phyloP scores from a whole-genome alignment of 2,888 invertebrate species.

The Harpalus rufipes region DNA sequence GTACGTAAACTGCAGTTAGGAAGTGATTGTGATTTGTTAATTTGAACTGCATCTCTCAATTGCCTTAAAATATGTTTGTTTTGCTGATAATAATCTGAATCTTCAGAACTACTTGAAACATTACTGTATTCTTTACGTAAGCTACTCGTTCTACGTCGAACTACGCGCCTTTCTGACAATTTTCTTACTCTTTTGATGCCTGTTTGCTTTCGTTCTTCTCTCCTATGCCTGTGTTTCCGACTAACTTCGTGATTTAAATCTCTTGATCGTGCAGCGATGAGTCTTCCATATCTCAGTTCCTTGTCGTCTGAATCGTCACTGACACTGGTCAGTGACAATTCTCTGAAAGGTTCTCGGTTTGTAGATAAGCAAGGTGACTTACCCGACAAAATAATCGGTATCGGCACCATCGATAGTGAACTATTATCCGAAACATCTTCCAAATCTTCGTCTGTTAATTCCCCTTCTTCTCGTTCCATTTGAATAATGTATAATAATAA shows the following conservation, averaged over 20 bases:
- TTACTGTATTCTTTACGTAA: slow-evolving; percentile 42
- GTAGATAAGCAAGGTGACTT: slow-evolving; percentile 60
- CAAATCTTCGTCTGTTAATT: slow-evolving; percentile 76
- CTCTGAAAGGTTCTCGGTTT: slow-evolving; percentile 61
- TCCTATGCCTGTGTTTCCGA: slow-evolving; percentile 46
- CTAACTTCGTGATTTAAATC: slow-evolving; percentile 27
- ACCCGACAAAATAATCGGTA: slow-evolving; percentile 54
- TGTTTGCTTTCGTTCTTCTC: slow-evolving; percentile 36
- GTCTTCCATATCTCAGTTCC: background rate
- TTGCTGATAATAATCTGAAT: slow-evolving; percentile 71
- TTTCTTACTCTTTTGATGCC: slow-evolving; percentile 61
- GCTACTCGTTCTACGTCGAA: slow-evolving; percentile 51
- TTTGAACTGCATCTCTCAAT: slow-evolving; percentile 79
- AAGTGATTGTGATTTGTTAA: slow-evolving; percentile 72
- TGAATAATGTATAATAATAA: slow-evolving; percentile 35
- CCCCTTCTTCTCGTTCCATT: slow-evolving; percentile 75
- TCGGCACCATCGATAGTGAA: slow-evolving; percentile 38
- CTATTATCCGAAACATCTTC: slow-evolving; percentile 75
- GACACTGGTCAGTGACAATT: slow-evolving; percentile 56
- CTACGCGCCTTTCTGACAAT: slow-evolving; percentile 58
- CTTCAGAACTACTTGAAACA: slow-evolving; percentile 69
- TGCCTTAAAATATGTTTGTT: slow-evolving; percentile 74
- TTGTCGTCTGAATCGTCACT: slow-evolving; percentile 59
- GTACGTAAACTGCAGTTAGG: slow-evolving; percentile 73
- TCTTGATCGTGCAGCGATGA: slow-evolving; percentile 18